These are phyloP conservation scores for Chironomus tentans DNA, from an alignment of 2,888 invertebrate genomes.

Conservation along the genomic window DNA sequence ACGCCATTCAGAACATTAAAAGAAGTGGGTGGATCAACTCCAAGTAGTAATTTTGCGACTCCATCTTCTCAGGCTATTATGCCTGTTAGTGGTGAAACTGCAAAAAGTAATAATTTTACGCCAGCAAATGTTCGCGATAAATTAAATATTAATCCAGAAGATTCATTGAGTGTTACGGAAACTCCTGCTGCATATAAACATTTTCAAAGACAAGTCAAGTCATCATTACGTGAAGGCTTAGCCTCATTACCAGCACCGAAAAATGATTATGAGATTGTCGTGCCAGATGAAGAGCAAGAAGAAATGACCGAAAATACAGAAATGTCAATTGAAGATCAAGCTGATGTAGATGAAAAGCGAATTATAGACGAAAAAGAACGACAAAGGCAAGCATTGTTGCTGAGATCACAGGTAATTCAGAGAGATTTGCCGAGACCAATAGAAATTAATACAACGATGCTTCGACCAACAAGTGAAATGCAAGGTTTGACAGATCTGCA, in stretches of 20 bases:
- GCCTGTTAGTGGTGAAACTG: slow-evolving; percentile 36
- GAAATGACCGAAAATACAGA: slow-evolving; percentile 41
- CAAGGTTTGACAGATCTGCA: slow-evolving; percentile 78
- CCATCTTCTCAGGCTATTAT: slow-evolving; percentile 41
- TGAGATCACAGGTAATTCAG: slow-evolving; percentile 77
- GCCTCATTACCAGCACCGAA: slow-evolving; percentile 78
- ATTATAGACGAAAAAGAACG: slow-evolving; percentile 54
- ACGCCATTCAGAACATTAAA: slow-evolving; percentile 72
- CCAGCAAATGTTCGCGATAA: slow-evolving; percentile 84
- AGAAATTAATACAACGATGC: slow-evolving; percentile 74
- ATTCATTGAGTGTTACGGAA: slow-evolving; percentile 58
- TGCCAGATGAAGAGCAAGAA: slow-evolving; percentile 71
- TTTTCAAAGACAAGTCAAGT: slow-evolving; percentile 63
- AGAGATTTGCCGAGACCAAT: slow-evolving; percentile 72
- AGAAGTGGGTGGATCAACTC: slow-evolving; percentile 51
- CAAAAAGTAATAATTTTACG: slow-evolving; percentile 39
- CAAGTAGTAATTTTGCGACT: slow-evolving; percentile 50
- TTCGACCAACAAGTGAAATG: slow-evolving; percentile 66
- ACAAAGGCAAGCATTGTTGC: slow-evolving; percentile 7
- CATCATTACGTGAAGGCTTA: slow-evolving; percentile 67
- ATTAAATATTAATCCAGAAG: slow-evolving; percentile 88
- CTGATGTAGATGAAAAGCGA: slow-evolving; percentile 66
- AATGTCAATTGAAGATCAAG: slow-evolving; percentile 66
- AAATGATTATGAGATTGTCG: slow-evolving; percentile 98
- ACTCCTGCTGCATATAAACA: slow-evolving; percentile 59